Evolutionary conservation across 1,140 invertebrate genomes (phyloP).

Genomic region (Nasonia longicornis): DNA sequence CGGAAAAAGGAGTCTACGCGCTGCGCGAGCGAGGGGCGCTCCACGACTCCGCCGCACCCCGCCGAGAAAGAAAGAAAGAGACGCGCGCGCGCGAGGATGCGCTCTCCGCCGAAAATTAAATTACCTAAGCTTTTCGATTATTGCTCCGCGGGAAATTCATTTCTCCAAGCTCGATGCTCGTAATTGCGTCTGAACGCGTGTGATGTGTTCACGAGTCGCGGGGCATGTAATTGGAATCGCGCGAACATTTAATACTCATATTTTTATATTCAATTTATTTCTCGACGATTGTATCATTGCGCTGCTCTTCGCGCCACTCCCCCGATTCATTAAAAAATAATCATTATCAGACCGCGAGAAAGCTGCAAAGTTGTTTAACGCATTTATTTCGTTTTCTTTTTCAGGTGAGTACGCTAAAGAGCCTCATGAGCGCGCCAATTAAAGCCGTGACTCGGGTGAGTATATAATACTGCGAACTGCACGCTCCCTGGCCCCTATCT

Average conservation of each 20-base stretch:
- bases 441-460: not conserved
- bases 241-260: not conserved
- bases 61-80: not conserved
- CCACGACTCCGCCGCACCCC: too few relatives aligned
- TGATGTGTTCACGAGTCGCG: not conserved
- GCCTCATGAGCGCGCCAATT: slow-evolving; percentile 5
- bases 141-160: slow-evolving; percentile 7
- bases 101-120: slow-evolving; percentile 26
- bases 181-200: not conserved
- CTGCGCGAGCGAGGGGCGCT: slow-evolving; percentile 11
- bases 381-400: slow-evolving; percentile 33
- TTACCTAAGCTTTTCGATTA: slow-evolving; percentile 30
- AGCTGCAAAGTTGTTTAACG: not conserved
- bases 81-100: not conserved
- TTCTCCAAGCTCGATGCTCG: not conserved
- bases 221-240: not conserved
- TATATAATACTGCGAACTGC: not conserved
- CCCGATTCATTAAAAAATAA: not conserved
- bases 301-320: too few relatives aligned
- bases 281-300: not conserved
- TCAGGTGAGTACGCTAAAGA: slow-evolving; percentile 34
- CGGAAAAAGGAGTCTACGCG: slow-evolving; percentile 15
- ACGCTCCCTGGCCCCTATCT: not conserved
- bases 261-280: not conserved
- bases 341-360: not conserved